Evolutionary conservation across 2,113 vertebrate species (phyloP), one percentile per base, ranked within the genome.

Genomic region (Pelecanus crispus): DNA sequence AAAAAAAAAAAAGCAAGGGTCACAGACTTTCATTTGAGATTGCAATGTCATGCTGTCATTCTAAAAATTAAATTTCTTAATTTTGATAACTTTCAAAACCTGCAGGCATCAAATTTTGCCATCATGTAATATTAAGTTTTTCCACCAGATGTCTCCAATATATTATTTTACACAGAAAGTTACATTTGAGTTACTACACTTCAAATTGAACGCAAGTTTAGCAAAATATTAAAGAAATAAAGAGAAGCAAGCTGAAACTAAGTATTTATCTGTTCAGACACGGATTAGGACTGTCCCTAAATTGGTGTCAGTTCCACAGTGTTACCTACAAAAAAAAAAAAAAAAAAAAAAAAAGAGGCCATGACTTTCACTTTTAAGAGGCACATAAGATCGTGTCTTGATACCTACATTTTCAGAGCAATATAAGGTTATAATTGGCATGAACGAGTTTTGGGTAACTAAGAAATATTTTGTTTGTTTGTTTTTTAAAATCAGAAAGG

Each of bases 81-180:
- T 74, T 86, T 92, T 58, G 24, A 9, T 67, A 74, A 66, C 25
- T 66, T 70, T n/a, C 24, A 86, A 63, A 75, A 94, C 16, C 34
- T 56, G 21, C 8, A 81, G 21, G 17, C 31, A 65, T 44, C 44
- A 42, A 86, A 58, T 65, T 89, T 10, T 74, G 53, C 15, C 49
- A 49, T 83, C 10, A 8, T 72, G 97, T 71, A 98, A 81, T 97
- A 95, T 87, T 73, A 84, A 92, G 47, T 32, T 36, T 62, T 97
- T 95, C 98, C 98, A 98, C 96, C 96, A 98, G 98, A 97, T 97
- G 98, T 98, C 98, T 95, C 97, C 94, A 92, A 86, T 86, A 94
- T 90, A 94, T 97, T 95, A 93, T 84, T 92, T 95, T 91, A 79
- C 71, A 80, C 14, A 49, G 55, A 93, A 96, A 94, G 31, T 8